A percentile compares a stretch with the other conserved stretches of the same genome.
Conservation (phyloP, 2,797 vertebrate genomes). For the Meriones psammophilus region DNA sequence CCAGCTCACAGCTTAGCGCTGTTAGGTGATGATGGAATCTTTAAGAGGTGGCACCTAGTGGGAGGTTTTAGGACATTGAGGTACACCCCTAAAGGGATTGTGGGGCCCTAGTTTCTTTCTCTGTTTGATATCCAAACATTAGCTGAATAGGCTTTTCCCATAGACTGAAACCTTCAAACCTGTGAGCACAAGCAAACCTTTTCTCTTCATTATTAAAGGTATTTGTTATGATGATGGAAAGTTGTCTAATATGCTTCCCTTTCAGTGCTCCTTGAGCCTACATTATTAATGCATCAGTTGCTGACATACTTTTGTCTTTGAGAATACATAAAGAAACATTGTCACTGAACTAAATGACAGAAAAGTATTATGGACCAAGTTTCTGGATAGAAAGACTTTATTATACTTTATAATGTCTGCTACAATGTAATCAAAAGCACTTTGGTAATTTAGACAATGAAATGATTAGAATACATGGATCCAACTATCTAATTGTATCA, state of each 20-base stretch:
- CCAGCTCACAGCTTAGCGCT: background rate
- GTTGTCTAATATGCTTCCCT: background rate
- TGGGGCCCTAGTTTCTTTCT: background rate
- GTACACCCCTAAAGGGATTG: background rate
- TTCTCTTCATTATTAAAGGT: background rate
- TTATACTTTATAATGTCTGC: background rate
- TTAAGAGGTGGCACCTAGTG: background rate
- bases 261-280: background rate
- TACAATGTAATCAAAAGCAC: background rate
- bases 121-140: background rate
- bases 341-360: background rate
- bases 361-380: background rate
- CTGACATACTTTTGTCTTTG: background rate
- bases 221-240: background rate
- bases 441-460: constrained; percentile 21
- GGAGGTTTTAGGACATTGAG: background rate
- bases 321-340: background rate
- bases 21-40: background rate
- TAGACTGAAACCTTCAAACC: background rate
- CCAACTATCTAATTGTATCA: background rate
- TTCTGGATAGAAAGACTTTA: background rate
- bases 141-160: background rate
- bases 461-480: background rate
- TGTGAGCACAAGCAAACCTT: background rate
- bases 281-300: constrained; percentile 12